phyloP scores from a whole-genome alignment of 2,888 invertebrate genomes.

The Drosophila atripex region DNA sequence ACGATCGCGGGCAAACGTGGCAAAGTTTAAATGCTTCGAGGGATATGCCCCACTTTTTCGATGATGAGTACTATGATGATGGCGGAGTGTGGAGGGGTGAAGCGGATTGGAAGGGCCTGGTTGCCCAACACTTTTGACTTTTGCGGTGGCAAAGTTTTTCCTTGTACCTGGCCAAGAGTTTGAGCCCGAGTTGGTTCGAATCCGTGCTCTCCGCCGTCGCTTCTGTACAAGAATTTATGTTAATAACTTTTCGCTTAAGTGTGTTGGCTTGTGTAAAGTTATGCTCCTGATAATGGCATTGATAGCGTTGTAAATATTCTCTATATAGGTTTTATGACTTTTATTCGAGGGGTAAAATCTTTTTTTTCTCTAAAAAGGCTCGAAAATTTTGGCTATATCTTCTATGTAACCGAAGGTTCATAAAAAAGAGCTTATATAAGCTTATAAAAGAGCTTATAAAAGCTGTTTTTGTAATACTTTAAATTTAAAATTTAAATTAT shows the following conservation, averaged over 20 bases:
- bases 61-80: conserved; percentile 24
- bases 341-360: conserved; percentile 1
- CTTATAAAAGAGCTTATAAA: too few relatives aligned
- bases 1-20: conserved; percentile 72
- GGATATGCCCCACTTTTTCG: conserved; percentile 52
- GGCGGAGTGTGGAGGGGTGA: conserved; percentile 9
- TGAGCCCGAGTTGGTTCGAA: conserved; percentile 19
- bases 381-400: neutral
- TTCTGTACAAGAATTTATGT: conserved; percentile 72
- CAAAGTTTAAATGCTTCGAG: conserved; percentile 63
- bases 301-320: conserved; percentile 70
- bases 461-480: too few relatives aligned
- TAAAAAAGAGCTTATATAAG: too few relatives aligned
- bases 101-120: conserved; percentile 22
- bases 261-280: conserved; percentile 51
- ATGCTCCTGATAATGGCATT: conserved; percentile 70
- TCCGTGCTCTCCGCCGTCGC: conserved; percentile 29
- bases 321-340: conserved; percentile 47
- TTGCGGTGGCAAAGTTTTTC: conserved; percentile 65
- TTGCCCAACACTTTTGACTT: conserved; percentile 69
- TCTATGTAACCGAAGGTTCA: neutral
- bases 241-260: conserved; percentile 68
- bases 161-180: conserved; percentile 31
- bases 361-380: neutral
- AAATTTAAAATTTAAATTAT: neutral